phyloP scores from a whole-genome alignment of 2,797 vertebrate species.

The Caiman crocodilus region DNA sequence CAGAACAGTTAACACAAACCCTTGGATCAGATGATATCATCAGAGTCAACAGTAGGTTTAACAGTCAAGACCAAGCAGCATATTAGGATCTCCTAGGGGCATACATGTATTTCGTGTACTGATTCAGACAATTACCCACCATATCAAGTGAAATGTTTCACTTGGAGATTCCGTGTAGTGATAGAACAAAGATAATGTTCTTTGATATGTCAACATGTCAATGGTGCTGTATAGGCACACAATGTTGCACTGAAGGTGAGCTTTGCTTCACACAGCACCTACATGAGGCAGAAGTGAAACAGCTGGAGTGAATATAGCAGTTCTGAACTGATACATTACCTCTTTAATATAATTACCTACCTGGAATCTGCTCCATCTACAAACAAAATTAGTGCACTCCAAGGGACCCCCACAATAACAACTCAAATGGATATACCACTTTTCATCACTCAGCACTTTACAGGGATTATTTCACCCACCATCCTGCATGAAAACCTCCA shows the following conservation, averaged over 20 bases:
- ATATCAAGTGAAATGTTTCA: slow-evolving; percentile 23
- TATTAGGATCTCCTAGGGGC: neutral
- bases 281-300: neutral
- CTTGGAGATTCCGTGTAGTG: neutral
- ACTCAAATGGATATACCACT: neutral
- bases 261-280: neutral
- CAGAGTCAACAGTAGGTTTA: neutral
- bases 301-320: neutral
- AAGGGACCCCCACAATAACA: neutral
- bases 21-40: slow-evolving; percentile 23
- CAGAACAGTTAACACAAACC: slow-evolving; percentile 15
- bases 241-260: rapidly evolving
- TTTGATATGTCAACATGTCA: slow-evolving; percentile 46
- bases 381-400: neutral
- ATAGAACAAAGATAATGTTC: neutral
- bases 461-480: neutral
- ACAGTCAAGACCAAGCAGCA: neutral
- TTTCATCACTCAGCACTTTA: neutral
- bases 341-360: neutral
- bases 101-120: slow-evolving; percentile 12
- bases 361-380: neutral
- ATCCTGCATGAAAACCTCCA: neutral
- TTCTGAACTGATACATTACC: neutral
- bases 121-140: neutral
- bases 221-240: neutral